Evolutionary conservation across 2,113 vertebrate species (phyloP), one percentile per base, ranked within the genome.

Genomic region (Naja naja): DNA sequence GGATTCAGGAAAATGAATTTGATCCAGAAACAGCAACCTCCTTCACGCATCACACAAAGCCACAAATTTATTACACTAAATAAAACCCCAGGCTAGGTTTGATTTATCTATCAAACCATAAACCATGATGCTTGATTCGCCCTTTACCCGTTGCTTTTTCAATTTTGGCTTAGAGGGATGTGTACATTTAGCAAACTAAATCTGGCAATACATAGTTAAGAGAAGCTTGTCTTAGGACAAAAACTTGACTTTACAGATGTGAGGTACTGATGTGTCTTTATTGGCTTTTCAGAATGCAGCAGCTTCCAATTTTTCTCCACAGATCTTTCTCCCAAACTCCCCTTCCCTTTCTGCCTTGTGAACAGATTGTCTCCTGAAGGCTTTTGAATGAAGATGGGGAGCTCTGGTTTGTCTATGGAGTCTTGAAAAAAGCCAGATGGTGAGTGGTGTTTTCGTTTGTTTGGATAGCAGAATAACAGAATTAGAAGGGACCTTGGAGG

Each of bases 361-460:
- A 30, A 52, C 81, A 99, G 99, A 95, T 96, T 99, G 25, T 97
- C 97, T 55, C 58, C 95, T 3, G 98, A 98, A 91, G 97, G 98
- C 89, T 93, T 98, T 96, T 98, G 89, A 98, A 98, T 95, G 99
- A 99, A 92, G 97, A 98, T 85, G 98, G 98, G 93, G 98, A 99
- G 81, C 94, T 99, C 47, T 98, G 98, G 96, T 97, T 97, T 97
- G 98, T 98, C 74, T 99, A 99, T 0, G 98, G 99, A 91, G 97
- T 98, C 23, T 96, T 99, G 56, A 98, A 99, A 93, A 98, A 99
- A 97, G 99, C 99, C 27, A 98, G 98, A 69, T 98, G 98, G 99
- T 99, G 23, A 97, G 96, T 93, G 95, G 56, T 85, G 39, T 55
- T 92, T 43, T 90, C 87, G 12, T 2, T 0, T 87, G 16, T n/a